Percentiles rank a stretch among this genome's conserved stretches.
Evolutionary conservation across 1,140 invertebrate species (phyloP).

Genomic region (Orchesella cincta): DNA sequence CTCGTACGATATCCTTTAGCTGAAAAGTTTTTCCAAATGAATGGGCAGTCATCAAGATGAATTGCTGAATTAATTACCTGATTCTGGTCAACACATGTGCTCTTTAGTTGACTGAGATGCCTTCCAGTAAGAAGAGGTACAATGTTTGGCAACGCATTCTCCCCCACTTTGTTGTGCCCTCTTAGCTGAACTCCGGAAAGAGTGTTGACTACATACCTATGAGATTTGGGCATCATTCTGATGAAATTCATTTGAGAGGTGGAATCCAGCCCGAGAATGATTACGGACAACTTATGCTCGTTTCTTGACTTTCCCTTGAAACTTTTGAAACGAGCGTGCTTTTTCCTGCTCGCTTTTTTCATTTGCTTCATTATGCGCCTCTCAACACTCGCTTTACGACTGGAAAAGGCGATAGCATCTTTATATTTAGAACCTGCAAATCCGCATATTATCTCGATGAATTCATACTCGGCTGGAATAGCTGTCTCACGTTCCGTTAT

Average conservation of each 20-base stretch:
- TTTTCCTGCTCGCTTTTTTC: not conserved
- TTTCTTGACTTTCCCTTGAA: not conserved
- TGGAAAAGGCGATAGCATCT: slow-evolving; percentile 5
- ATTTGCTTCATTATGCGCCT: not conserved
- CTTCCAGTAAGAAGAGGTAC: slow-evolving; percentile 49
- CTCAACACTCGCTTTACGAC: not conserved
- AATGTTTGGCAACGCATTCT: slow-evolving; percentile 52
- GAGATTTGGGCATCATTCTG: slow-evolving; percentile 26
- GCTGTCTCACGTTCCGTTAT: slow-evolving; percentile 1
- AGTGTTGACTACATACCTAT: not conserved
- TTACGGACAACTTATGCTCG: not conserved
- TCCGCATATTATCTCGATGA: slow-evolving; percentile 25
- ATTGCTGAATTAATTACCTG: slow-evolving; percentile 51
- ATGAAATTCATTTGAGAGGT: slow-evolving; percentile 30
- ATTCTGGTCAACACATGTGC: not conserved
- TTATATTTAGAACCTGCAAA: not conserved
- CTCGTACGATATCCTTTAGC: slow-evolving; percentile 58
- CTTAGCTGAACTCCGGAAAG: slow-evolving; percentile 30
- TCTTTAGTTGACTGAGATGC: not conserved
- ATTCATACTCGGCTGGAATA: slow-evolving; percentile 2
- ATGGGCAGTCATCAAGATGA: slow-evolving; percentile 55
- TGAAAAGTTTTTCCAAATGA: slow-evolving; percentile 61
- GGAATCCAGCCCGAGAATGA: slow-evolving; percentile 7
- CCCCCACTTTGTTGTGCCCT: slow-evolving; percentile 52
- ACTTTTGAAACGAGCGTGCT: not conserved